Evolutionary conservation across 2,888 invertebrate genomes (phyloP).

Genomic region (Malthinus seriepunctatus): DNA sequence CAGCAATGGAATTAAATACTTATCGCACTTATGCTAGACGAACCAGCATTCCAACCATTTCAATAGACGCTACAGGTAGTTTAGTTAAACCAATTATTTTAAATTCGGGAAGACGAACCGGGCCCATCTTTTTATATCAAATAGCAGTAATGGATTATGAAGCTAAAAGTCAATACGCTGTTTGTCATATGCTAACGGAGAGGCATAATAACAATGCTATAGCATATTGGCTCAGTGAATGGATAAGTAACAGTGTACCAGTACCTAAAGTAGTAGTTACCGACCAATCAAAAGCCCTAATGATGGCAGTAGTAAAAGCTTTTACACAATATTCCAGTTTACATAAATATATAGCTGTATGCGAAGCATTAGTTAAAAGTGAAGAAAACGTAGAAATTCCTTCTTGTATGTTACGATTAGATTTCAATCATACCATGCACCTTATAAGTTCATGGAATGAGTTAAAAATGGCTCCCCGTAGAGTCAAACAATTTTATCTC

Average conservation of each 20-base stretch:
- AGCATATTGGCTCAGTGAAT: neutral
- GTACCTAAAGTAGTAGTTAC: neutral
- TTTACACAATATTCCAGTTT: slow-evolving; percentile 1
- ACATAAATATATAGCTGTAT: neutral
- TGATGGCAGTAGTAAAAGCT: neutral
- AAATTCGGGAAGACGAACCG: too few relatives aligned
- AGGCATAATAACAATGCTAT: neutral
- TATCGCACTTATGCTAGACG: too few relatives aligned
- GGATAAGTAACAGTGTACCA: neutral
- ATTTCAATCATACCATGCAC: neutral
- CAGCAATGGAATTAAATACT: too few relatives aligned
- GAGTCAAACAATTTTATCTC: neutral
- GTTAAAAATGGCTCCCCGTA: neutral
- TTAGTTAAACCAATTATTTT: too few relatives aligned
- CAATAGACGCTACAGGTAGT: too few relatives aligned
- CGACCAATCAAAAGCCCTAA: neutral
- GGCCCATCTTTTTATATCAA: too few relatives aligned
- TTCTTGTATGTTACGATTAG: neutral
- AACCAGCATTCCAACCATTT: too few relatives aligned
- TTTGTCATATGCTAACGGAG: neutral
- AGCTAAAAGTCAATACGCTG: neutral
- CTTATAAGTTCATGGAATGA: neutral
- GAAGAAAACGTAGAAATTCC: neutral
- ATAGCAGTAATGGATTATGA: too few relatives aligned
- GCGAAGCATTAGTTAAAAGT: neutral